Base-by-base conservation (phyloP, 1,140 invertebrate genomes). In the Bombus soroeensis region DNA sequence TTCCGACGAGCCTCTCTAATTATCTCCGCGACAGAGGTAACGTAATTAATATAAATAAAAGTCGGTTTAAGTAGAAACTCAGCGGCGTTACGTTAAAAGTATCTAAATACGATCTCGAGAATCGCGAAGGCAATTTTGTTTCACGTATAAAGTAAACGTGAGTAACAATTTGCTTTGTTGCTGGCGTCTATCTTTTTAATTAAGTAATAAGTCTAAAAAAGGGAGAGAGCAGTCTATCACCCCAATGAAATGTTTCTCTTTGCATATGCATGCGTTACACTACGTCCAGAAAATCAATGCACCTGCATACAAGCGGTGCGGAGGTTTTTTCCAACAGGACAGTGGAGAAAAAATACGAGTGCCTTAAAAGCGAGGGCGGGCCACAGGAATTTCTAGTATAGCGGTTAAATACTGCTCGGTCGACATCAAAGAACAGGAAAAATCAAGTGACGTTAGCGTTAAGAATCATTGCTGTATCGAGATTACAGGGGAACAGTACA, bases 231-330 rank as follows among this genome's bases (percentile, higher is more conserved):
- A 32, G 22, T 18, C 28, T 34, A 12, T n/a, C 25, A 43, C 37
- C 32, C 57, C 62, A 88, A 88, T 89, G 78, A 88, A 89, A 88
- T 85, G 64, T 88, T 88, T 89, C 66, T 41, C 41, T 32, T 37
- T 89, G 83, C 87, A 88, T 88, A 88, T 89, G 78, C 88, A 89
- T 79, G 74, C 78, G 62, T 79, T 70, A 70, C 74, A 47, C 84
- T 81, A 64, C 71, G 79, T 85, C 15, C 68, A 32, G 79, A 88
- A 79, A 88, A 89, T 89, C 87, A 66, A 88, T 86, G 79, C 79
- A 74, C 78, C 70, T 10, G 15, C 66, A 22, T 53, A 22, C 18
- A 28, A 76, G 22, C 53, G 41, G 41, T 43, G 39, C 41, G 34
- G 78, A n/a, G 39, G 47, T 47, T 86, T 88, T 88, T 85, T 78